Conservation (phyloP, 2,113 vertebrate genomes). For the Verasper variegatus region DNA sequence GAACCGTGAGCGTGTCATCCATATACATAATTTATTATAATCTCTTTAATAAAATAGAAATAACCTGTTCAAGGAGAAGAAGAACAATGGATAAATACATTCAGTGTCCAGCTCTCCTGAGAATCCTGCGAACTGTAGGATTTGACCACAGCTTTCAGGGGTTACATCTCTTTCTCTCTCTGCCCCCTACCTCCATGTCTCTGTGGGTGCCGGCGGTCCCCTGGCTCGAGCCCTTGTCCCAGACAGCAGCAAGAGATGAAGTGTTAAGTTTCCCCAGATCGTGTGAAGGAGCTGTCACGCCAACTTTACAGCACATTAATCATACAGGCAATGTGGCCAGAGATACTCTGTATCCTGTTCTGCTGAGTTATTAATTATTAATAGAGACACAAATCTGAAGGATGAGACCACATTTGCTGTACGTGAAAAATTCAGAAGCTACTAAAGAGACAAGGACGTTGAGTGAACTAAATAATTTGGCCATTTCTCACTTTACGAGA, state of each 20-base stretch:
- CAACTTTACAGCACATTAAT: conserved; percentile 75
- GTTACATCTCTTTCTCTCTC: conserved; percentile 13
- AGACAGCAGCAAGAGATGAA: conserved; percentile 51
- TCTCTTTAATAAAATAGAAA: background rate
- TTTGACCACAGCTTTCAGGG: conserved; percentile 34
- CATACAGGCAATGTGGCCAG: conserved; percentile 59
- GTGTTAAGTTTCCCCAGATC: conserved; percentile 59
- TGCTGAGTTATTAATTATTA: conserved; percentile 65
- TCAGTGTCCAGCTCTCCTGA: conserved; percentile 5
- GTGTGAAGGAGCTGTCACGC: conserved; percentile 69
- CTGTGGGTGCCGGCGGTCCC: conserved; percentile 17
- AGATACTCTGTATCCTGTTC: conserved; percentile 61
- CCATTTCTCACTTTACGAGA: conserved; percentile 15
- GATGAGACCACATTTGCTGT: conserved; percentile 48
- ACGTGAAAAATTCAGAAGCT: conserved; percentile 57
- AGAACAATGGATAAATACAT: background rate
- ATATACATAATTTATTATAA: background rate
- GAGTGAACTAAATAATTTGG: conserved; percentile 13
- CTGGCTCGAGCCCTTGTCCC: conserved; percentile 29
- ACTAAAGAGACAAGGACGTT: conserved; percentile 38
- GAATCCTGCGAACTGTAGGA: background rate
- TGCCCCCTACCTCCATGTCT: conserved; percentile 7
- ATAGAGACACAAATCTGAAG: conserved; percentile 63
- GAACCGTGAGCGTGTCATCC: no score
- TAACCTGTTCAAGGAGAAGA: background rate